These are phyloP conservation scores for Pseudomyrmex flavicornis DNA, from an alignment of 1,140 invertebrate species.

Conservation along the genomic window DNA sequence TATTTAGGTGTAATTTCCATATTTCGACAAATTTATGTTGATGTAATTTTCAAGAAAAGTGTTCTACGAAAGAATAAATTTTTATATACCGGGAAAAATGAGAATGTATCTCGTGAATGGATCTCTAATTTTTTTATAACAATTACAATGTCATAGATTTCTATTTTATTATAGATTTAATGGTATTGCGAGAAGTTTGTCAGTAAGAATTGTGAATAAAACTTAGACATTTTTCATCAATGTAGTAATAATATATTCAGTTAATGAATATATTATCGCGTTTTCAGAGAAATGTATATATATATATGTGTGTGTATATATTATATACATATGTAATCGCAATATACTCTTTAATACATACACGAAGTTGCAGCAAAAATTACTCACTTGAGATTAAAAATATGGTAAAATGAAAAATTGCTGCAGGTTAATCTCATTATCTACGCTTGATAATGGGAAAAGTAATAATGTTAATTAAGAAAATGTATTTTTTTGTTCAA, in stretches of 20 bases:
- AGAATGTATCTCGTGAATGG: not conserved
- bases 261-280: not conserved
- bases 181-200: not conserved
- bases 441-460: not conserved
- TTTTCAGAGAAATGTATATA: not conserved
- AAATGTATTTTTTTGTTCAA: conserved; percentile 17
- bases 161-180: not conserved
- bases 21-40: conserved; percentile 26
- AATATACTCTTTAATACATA: not conserved
- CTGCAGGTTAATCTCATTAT: not conserved
- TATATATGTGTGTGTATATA: not conserved
- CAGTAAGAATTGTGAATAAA: too few species aligned
- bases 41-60: conserved; percentile 14
- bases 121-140: not conserved
- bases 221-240: too few species aligned
- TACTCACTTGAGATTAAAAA: conserved; percentile 38
- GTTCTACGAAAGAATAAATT: conserved; percentile 20
- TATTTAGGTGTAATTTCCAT: conserved; percentile 11
- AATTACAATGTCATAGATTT: not conserved
- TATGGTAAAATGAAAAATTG: not conserved
- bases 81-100: not conserved
- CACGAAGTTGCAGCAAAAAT: not conserved
- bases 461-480: not conserved
- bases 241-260: not conserved
- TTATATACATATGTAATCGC: not conserved